Evolutionary conservation across 2,888 invertebrate genomes (phyloP).

Genomic region (Sesamia inferens): DNA sequence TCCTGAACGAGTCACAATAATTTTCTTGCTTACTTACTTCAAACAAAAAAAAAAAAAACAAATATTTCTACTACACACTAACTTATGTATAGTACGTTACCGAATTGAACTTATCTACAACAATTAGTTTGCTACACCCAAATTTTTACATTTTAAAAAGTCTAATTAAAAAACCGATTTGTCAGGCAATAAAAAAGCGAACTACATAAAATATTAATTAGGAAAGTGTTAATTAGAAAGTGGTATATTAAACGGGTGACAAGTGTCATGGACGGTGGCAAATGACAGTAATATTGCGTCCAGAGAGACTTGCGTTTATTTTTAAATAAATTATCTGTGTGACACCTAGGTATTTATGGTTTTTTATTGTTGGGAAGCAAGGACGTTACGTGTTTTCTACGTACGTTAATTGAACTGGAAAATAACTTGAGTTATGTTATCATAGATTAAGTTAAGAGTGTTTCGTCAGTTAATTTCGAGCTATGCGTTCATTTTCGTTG

Average conservation of each 20-base stretch:
- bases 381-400: constrained; percentile 3
- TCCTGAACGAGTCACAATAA: too few relatives aligned
- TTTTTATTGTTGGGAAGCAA: constrained; percentile 54
- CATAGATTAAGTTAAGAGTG: constrained; percentile 7
- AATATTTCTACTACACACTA: neutral
- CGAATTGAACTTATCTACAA: constrained; percentile 24
- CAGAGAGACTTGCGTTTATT: constrained; percentile 55
- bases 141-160: constrained; percentile 38
- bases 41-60: neutral
- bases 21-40: too few relatives aligned
- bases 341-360: constrained; percentile 23
- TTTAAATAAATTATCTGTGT: constrained; percentile 60
- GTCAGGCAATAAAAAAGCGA: constrained; percentile 62
- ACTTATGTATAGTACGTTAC: neutral
- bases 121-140: constrained; percentile 50
- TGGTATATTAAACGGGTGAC: constrained; percentile 47
- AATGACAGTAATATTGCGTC: constrained; percentile 51
- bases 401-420: neutral
- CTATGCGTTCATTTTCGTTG: neutral
- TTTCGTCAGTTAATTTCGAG: neutral
- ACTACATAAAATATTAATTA: constrained; percentile 61
- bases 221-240: constrained; percentile 61
- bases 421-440: constrained; percentile 18
- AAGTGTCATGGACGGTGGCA: constrained; percentile 52
- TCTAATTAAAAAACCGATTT: constrained; percentile 62